Evolutionary conservation across 2,888 invertebrate species (phyloP).

Genomic region (Bhutanitis thaidina): DNA sequence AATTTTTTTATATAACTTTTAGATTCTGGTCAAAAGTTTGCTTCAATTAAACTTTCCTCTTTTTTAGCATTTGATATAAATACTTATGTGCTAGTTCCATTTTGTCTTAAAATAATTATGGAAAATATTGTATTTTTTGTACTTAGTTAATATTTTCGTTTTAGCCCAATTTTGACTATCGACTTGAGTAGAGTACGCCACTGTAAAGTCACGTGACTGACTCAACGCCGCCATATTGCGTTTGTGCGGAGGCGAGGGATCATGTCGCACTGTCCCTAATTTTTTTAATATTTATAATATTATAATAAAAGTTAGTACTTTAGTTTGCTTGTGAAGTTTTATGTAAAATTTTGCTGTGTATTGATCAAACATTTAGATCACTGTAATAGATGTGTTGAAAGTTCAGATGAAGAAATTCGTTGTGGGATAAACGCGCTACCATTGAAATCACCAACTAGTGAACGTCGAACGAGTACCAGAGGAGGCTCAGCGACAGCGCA

Average conservation of each 20-base stretch:
- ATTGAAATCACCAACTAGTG: constrained; percentile 58
- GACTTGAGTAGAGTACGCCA: constrained; percentile 15
- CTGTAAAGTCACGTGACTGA: constrained; percentile 51
- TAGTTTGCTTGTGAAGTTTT: constrained; percentile 23
- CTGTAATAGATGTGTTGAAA: background rate
- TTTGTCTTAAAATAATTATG: too few relatives aligned
- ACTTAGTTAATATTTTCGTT: too few relatives aligned
- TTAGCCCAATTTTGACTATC: constrained; percentile 8
- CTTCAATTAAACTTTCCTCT: background rate
- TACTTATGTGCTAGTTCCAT: too few relatives aligned
- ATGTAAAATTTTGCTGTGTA: constrained; percentile 17
- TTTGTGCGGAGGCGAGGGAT: constrained; percentile 49
- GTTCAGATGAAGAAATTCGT: constrained; percentile 33
- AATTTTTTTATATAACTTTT: background rate
- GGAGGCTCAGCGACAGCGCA: constrained; percentile 47
- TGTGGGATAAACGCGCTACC: constrained; percentile 54
- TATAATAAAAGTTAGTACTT: constrained; percentile 30
- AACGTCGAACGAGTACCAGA: constrained; percentile 46
- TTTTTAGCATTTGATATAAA: too few relatives aligned
- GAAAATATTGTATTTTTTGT: too few relatives aligned
- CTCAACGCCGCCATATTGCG: constrained; percentile 58
- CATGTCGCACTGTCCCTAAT: constrained; percentile 42
- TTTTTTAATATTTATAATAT: constrained; percentile 42
- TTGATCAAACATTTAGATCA: constrained; percentile 20
- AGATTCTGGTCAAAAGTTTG: background rate